These are phyloP conservation scores for Thelaira solivaga DNA, from an alignment of 2,888 invertebrate species.

Conservation along the genomic window DNA sequence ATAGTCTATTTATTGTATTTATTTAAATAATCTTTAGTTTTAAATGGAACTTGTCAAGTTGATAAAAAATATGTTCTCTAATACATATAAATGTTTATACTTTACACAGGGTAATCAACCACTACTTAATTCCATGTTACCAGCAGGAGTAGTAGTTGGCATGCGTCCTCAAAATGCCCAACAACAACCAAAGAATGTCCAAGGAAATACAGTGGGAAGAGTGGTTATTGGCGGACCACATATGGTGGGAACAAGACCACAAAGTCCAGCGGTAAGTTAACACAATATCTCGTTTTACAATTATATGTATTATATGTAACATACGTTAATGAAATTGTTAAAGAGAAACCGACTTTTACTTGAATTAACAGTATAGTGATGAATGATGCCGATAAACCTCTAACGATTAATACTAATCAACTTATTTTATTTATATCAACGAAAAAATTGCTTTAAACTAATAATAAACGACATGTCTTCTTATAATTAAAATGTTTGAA, in stretches of 20 bases:
- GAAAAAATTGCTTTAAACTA: neutral
- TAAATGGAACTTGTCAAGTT: neutral
- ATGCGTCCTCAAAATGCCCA: constrained; percentile 86
- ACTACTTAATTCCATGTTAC: constrained; percentile 82
- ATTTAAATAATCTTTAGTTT: constrained; percentile 13
- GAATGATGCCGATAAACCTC: neutral
- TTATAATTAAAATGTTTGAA: constrained; percentile 43
- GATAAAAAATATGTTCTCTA: too few relatives aligned
- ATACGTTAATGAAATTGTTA: neutral
- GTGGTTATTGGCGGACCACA: constrained; percentile 90
- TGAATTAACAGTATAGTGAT: constrained; percentile 12
- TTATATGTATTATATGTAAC: neutral
- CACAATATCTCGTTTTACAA: neutral
- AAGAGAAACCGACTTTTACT: neutral
- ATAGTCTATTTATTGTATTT: constrained; percentile 42
- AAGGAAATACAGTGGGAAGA: constrained; percentile 85
- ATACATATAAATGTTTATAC: too few relatives aligned
- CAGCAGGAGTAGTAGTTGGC: constrained; percentile 89
- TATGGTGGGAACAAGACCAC: constrained; percentile 88
- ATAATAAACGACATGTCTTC: neutral
- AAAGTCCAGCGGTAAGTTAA: constrained; percentile 82
- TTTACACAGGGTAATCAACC: constrained; percentile 79
- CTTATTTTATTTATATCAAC: neutral
- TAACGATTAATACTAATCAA: neutral
- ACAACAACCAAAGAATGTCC: constrained; percentile 82